Evolutionary conservation across 2,888 invertebrate genomes (phyloP).

Genomic region (Temnothorax ravouxi): DNA sequence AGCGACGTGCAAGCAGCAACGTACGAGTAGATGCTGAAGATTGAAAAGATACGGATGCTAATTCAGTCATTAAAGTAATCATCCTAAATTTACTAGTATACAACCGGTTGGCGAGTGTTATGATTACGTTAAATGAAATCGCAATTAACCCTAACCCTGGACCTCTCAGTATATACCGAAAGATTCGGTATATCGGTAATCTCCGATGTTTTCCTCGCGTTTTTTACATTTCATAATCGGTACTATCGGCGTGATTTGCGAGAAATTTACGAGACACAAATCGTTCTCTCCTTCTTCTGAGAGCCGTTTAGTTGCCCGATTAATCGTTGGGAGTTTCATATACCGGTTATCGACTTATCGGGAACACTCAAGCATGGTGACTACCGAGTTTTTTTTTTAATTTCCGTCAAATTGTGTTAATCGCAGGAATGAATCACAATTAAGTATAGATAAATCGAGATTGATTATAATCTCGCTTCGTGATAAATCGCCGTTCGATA

Average conservation of each 20-base stretch:
- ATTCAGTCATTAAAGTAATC: slow-evolving; percentile 46
- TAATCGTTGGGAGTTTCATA: not conserved
- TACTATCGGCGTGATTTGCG: not conserved
- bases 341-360: not conserved
- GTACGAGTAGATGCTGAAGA: not conserved
- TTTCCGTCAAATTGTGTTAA: slow-evolving; percentile 6
- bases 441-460: not conserved
- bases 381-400: not conserved
- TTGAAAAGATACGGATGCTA: slow-evolving; percentile 37
- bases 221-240: slow-evolving; percentile 25
- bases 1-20: slow-evolving; percentile 8
- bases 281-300: not conserved
- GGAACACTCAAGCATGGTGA: not conserved
- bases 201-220: not conserved
- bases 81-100: slow-evolving; percentile 14
- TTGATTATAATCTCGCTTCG: not conserved
- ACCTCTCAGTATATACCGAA: not conserved
- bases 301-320: not conserved
- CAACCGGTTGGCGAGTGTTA: slow-evolving; percentile 20
- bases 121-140: slow-evolving; percentile 44
- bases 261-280: slow-evolving; percentile 21
- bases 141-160: slow-evolving; percentile 40
- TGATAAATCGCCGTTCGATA: not conserved
- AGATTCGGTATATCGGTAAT: not conserved
- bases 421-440: not conserved